These are phyloP conservation scores for Emesis russula DNA, from an alignment of 2,888 invertebrate species.

Conservation along the genomic window DNA sequence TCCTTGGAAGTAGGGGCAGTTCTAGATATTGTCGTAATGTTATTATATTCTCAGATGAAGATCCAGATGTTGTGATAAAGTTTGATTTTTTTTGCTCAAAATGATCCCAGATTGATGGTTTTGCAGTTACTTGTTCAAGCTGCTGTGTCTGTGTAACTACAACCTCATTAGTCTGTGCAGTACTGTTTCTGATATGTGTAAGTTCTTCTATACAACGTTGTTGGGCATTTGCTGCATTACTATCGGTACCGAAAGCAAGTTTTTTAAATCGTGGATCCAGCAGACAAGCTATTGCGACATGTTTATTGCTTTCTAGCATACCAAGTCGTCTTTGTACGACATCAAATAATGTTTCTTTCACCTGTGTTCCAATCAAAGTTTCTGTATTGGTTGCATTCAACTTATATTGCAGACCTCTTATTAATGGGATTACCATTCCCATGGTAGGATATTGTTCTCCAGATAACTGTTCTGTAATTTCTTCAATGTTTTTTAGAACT, in stretches of 20 bases:
- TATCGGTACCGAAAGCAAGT: conserved; percentile 54
- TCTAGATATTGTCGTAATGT: conserved; percentile 4
- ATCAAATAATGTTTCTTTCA: conserved; percentile 28
- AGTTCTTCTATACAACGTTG: neutral
- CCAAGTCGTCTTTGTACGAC: conserved; percentile 53
- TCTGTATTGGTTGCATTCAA: neutral
- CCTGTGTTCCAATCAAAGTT: neutral
- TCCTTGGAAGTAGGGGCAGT: too few species aligned
- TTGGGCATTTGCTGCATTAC: conserved; percentile 60
- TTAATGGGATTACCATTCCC: neutral
- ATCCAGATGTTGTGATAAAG: neutral
- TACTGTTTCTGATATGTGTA: neutral
- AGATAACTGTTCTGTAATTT: neutral
- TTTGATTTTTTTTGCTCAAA: neutral
- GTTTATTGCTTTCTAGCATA: conserved; percentile 60
- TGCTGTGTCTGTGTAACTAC: neutral
- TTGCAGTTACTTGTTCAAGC: neutral
- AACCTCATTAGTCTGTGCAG: neutral
- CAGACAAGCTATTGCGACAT: conserved; percentile 59
- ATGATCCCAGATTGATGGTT: neutral
- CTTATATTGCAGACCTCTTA: too few species aligned
- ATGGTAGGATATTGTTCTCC: neutral
- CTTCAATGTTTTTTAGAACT: neutral
- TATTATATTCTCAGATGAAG: conserved; percentile 27
- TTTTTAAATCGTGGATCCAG: conserved; percentile 67